Evolutionary conservation across 1,140 invertebrate species (phyloP), one percentile per base, ranked within the genome.

Genomic region (Planococcus citri): DNA sequence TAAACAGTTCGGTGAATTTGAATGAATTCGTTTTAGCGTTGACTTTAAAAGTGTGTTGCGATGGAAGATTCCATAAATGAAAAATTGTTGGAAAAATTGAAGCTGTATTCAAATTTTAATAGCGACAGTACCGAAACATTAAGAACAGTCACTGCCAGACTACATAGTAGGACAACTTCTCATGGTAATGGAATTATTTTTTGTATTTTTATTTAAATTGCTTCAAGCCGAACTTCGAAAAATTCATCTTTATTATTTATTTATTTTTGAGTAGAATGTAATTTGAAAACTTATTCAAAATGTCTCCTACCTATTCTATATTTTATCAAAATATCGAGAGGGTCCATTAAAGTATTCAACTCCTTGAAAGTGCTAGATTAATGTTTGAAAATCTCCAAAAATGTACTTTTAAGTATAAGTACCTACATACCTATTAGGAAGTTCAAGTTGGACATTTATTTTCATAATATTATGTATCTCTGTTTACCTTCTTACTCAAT

Each of bases 81-180:
- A 70, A 75, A 73, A 60, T 70, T 80, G 41, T 68, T 80, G 61
- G 78, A 79, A 73, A 79, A 79, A 73, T 72, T 80, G 0, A 76
- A 73, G 71, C 20, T 37, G 17, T 73, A 51, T 69, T 68, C 68
- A 29, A 21, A 22, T 20, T 69, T 68, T 12, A 61, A 61, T 1
- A 41, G 0, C n/a, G 83, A 84, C 72, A 77, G 78, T 73, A 75
- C 78, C 6, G 83, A 84, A 70, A 77, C 79, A 20, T 78, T 83
- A 70, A 78, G 82, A 24, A 78, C 78, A 27, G 77, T 81, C 69
- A 75, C 76, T 58, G 74, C 76, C 17, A 78, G 78, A 69, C 74
- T 79, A 77, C 72, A 77, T 75, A 74, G 72, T 57, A 72, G 73
- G 14, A 61, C 73, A n/a, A 68, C 70, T 10, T 74, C 73, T 17